Evolutionary conservation across 1,140 invertebrate species (phyloP).

Genomic region (Leptopilina clavipes): DNA sequence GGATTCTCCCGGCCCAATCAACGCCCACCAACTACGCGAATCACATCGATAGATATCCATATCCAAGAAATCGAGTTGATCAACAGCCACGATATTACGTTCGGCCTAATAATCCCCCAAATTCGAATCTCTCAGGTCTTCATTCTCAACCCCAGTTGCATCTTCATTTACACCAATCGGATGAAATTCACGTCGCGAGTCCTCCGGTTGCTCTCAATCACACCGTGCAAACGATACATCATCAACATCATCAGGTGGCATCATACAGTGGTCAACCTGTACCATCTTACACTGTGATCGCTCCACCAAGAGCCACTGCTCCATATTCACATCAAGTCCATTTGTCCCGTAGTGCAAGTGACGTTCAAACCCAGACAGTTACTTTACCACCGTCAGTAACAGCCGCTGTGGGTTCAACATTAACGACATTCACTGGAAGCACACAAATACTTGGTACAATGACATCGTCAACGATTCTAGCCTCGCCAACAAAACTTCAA

Average conservation of each 20-base stretch:
- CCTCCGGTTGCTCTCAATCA: conserved; percentile 45
- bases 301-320: conserved; percentile 53
- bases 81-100: conserved; percentile 62
- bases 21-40: conserved; percentile 68
- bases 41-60: conserved; percentile 71
- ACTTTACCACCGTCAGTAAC: conserved; percentile 49
- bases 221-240: conserved; percentile 57
- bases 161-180: conserved; percentile 67
- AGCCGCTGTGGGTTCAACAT: conserved; percentile 43
- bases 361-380: conserved; percentile 65
- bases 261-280: conserved; percentile 60
- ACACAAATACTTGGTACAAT: conserved; percentile 51
- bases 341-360: conserved; percentile 51
- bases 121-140: conserved; percentile 45
- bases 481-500: conserved; percentile 68
- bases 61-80: conserved; percentile 58
- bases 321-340: conserved; percentile 53
- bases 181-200: conserved; percentile 60
- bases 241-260: conserved; percentile 54
- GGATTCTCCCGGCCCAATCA: conserved; percentile 68
- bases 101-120: conserved; percentile 49
- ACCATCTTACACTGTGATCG: conserved; percentile 61
- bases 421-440: conserved; percentile 49
- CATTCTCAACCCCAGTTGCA: conserved; percentile 59
- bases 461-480: conserved; percentile 70